Conservation (phyloP, 2,797 vertebrate genomes). For the Fratercula arctica region DNA sequence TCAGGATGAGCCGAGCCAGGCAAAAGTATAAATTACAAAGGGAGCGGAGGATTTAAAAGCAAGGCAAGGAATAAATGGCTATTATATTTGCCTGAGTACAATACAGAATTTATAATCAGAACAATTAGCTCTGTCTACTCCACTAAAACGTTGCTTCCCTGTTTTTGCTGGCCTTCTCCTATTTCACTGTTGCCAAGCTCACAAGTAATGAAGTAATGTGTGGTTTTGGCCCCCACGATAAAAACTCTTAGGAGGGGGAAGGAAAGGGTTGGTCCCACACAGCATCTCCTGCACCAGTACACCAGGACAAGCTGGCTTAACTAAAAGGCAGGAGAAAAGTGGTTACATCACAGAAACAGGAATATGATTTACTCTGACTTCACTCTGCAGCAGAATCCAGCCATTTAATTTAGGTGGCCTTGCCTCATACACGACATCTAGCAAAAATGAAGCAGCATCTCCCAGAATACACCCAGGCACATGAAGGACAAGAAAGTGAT, state of each 20-base stretch:
- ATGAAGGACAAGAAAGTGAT: not conserved
- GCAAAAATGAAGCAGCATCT: not conserved
- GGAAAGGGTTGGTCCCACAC: not conserved
- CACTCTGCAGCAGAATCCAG: not conserved
- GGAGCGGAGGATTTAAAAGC: not conserved
- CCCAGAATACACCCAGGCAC: not conserved
- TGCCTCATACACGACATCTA: not conserved
- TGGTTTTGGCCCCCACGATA: not conserved
- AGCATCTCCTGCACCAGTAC: not conserved
- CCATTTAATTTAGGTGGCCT: not conserved
- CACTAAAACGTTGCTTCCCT: constrained; percentile 7
- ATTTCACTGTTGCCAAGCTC: constrained; percentile 30
- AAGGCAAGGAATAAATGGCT: not conserved
- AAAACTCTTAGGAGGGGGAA: not conserved
- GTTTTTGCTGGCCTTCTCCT: constrained; percentile 28
- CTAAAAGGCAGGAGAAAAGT: not conserved
- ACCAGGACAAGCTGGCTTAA: not conserved
- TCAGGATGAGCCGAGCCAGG: not conserved
- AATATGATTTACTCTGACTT: not conserved
- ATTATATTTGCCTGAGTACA: constrained; percentile 20
- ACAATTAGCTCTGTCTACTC: constrained; percentile 49
- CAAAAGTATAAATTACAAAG: constrained; percentile 18
- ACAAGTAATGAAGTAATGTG: constrained; percentile 7
- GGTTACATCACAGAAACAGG: not conserved
- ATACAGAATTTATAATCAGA: constrained; percentile 56